Conservation (phyloP, 2,113 vertebrate genomes). For the Fregata magnificens region DNA sequence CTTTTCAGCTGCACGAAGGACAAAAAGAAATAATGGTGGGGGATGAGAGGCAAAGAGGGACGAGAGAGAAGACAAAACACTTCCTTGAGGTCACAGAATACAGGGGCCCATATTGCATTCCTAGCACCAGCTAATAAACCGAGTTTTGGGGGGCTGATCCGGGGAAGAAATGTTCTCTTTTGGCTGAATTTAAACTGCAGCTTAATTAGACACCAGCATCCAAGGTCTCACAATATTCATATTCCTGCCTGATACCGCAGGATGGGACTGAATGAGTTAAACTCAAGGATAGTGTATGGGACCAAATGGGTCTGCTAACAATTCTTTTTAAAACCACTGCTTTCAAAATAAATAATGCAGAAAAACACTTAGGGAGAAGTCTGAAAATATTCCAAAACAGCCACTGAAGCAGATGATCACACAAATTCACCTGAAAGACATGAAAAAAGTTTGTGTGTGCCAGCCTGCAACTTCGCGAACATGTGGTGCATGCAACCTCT, state of each 20-base stretch:
- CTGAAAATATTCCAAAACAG: background rate
- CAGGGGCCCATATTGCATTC: background rate
- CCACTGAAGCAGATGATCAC: slow-evolving; percentile 8
- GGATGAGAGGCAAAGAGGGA: background rate
- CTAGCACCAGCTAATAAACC: background rate
- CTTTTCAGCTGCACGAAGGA: background rate
- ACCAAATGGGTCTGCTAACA: slow-evolving; percentile 7
- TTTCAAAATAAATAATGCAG: slow-evolving; percentile 53
- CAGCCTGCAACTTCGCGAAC: slow-evolving; percentile 8
- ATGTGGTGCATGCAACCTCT: slow-evolving; percentile 13
- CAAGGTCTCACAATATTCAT: background rate
- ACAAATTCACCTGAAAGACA: slow-evolving; percentile 35
- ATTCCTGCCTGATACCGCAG: background rate
- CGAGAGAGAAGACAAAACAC: background rate
- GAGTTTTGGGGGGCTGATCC: background rate
- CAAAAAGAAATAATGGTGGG: background rate
- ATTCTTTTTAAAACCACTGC: slow-evolving; percentile 9
- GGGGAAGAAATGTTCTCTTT: background rate
- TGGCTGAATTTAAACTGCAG: background rate
- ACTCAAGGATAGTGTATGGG: background rate
- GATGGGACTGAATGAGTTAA: background rate
- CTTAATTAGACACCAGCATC: slow-evolving; percentile 33
- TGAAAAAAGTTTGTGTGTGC: background rate
- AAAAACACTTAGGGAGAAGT: slow-evolving; percentile 41
- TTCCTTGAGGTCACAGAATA: background rate